Conservation (phyloP, 2,113 vertebrate genomes). For the Chloropsis hardwickii region DNA sequence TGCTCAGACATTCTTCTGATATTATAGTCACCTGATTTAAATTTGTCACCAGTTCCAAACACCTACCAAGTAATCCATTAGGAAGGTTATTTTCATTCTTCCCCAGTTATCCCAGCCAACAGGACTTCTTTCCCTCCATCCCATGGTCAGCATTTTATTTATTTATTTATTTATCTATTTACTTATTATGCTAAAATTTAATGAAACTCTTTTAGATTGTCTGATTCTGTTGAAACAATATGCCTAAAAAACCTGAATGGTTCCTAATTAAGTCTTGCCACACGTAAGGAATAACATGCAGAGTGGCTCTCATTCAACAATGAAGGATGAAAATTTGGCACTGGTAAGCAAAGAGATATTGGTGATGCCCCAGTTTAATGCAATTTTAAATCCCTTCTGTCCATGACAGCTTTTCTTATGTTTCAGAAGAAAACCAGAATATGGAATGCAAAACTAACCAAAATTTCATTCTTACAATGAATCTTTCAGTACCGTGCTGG, state of each 20-base stretch:
- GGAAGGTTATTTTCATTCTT: background rate
- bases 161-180: background rate
- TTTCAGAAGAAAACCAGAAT: background rate
- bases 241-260: background rate
- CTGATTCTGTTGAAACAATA: background rate
- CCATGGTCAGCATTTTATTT: background rate
- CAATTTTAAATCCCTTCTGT: background rate
- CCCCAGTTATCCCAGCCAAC: too few species aligned
- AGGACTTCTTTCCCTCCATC: background rate
- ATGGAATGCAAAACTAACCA: background rate
- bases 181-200: background rate
- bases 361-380: background rate
- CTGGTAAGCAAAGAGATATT: background rate
- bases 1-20: background rate
- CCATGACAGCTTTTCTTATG: background rate
- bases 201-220: background rate
- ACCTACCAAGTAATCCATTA: background rate
- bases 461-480: background rate
- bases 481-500: background rate
- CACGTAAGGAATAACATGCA: fast-evolving
- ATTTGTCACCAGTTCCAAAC: background rate
- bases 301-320: background rate
- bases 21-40: background rate
- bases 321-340: background rate
- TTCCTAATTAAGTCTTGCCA: background rate